Base-by-base conservation (phyloP, 1,140 invertebrate species). In the Ephestia elutella region DNA sequence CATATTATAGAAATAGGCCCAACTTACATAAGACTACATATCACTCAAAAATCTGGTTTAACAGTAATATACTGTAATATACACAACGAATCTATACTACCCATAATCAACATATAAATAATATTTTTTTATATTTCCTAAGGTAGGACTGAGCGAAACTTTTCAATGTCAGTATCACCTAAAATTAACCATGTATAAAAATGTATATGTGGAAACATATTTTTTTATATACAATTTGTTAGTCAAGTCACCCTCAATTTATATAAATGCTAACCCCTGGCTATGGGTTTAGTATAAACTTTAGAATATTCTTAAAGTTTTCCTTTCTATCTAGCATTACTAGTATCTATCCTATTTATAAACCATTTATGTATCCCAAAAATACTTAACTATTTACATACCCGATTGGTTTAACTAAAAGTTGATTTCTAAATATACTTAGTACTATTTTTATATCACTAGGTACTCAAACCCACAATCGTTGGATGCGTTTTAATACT, bases 21-120 rank as follows among this genome's bases (percentile, higher is more conserved):
- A 25, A 25, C 21, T 25, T 25, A 7, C 21, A 25, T 25, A 35
- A 35, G 3, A 1, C 32, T 35, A 35, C 9, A 35, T 35, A 11
- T 11, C 32, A 35, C 13, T 35, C 13, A 11, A 11, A 35, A 13
- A 11, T 35, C 32, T 21, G 13, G 13, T 28, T 35, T 25, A 35
- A 28, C 55, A 57, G 55, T 57, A 57, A 57, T 57, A 57, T 57
- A 57, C 55, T 57, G 55, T 49, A n/a, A 21, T 25, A 28, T 49
- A 49, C 5, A 57, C 28, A 9, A 11, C 2, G 3, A 35, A 35
- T 5, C 1, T 35, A 35, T 2, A 10, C 32, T 5, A 5, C 32
- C 8, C 13, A 35, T 35, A 35, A 35, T 5, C 13, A 35, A 25
- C 7, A 25, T 25, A 25, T 25, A 25, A 3, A 25, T 25, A 25